These are phyloP conservation scores for Alosa sapidissima DNA, from an alignment of 2,797 vertebrate species.

Conservation along the genomic window DNA sequence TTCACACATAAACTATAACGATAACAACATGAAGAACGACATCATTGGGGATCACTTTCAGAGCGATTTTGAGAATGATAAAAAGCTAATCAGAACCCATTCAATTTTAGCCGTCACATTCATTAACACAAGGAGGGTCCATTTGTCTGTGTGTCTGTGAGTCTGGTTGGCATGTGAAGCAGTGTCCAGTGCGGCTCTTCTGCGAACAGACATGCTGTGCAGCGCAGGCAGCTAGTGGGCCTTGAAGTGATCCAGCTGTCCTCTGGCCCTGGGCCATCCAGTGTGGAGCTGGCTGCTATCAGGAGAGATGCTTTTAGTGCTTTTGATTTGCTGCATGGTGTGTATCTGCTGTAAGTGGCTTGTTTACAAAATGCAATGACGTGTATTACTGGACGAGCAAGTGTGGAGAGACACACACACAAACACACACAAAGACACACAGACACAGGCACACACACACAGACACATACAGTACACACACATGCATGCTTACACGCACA, in stretches of 20 bases:
- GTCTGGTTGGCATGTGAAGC: neutral
- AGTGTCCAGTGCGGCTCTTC: neutral
- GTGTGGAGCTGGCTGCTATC: neutral
- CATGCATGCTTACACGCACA: neutral
- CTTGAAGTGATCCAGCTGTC: neutral
- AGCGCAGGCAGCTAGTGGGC: neutral
- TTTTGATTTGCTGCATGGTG: neutral
- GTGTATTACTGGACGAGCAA: neutral
- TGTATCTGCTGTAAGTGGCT: neutral
- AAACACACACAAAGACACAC: neutral
- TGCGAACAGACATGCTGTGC: no score
- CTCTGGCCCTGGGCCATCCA: neutral
- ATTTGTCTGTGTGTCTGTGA: neutral
- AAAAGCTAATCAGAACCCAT: no score
- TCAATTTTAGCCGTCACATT: no score
- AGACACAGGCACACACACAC: neutral
- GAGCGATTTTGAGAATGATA: no score
- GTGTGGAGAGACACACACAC: neutral
- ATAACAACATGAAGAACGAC: no score
- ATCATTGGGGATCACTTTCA: no score
- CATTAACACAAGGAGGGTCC: no score
- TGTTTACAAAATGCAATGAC: neutral
- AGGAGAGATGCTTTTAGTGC: neutral
- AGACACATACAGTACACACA: neutral
- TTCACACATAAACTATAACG: no score